Evolutionary conservation across 1,140 invertebrate species (phyloP).

Genomic region (Drosophila takahashii): DNA sequence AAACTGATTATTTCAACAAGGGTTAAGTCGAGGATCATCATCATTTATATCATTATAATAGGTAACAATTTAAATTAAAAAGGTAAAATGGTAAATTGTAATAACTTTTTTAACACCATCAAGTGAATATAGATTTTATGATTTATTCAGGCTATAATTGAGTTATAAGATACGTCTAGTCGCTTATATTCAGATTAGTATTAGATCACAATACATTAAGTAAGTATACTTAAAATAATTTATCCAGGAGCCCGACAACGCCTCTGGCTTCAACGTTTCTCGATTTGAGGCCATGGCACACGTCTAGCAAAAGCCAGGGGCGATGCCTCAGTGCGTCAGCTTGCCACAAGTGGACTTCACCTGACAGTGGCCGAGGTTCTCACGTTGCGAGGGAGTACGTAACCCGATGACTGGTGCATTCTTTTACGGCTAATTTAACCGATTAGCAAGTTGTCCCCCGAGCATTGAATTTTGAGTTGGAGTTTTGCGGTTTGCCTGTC

Average conservation of each 20-base stretch:
- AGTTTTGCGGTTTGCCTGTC: constrained; percentile 38
- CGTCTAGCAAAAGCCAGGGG: constrained; percentile 70
- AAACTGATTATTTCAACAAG: constrained; percentile 23
- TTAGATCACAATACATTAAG: no score
- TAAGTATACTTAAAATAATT: no score
- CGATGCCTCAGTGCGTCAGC: constrained; percentile 1
- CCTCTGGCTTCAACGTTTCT: constrained; percentile 9
- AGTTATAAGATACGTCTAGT: no score
- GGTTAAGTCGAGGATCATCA: neutral
- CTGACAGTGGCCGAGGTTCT: constrained; percentile 55
- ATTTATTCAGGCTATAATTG: no score
- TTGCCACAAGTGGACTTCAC: constrained; percentile 16
- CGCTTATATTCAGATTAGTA: neutral
- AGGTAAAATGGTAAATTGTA: no score
- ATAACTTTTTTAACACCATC: no score
- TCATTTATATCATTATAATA: no score
- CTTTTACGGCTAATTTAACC: constrained; percentile 81
- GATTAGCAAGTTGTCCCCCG: constrained; percentile 70
- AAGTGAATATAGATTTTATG: no score
- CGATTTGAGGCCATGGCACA: constrained; percentile 61
- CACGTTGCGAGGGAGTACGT: constrained; percentile 78
- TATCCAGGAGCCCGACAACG: neutral
- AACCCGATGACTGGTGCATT: constrained; percentile 76
- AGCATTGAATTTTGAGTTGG: constrained; percentile 55
- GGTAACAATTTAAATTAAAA: no score